phyloP scores from a whole-genome alignment of 2,797 vertebrate species.

The Gouania willdenowi region DNA sequence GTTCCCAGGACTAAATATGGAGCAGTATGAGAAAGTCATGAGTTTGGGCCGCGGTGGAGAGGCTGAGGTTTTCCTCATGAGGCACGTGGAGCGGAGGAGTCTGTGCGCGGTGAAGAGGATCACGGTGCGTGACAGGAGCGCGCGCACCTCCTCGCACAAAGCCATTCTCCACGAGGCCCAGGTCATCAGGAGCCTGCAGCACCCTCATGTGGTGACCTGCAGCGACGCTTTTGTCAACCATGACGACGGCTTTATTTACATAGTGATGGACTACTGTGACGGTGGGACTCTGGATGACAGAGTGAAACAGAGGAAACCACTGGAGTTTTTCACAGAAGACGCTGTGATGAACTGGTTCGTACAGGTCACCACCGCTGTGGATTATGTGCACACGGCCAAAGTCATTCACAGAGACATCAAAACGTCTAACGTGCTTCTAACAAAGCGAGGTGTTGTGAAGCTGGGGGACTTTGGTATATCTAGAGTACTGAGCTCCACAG shows the following conservation, averaged over 20 bases:
- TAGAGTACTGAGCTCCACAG: slow-evolving; percentile 71
- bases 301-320: slow-evolving; percentile 60
- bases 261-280: slow-evolving; percentile 81
- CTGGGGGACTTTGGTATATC: slow-evolving; percentile 83
- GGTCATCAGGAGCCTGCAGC: slow-evolving; percentile 69
- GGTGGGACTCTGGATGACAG: slow-evolving; percentile 77
- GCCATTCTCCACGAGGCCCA: slow-evolving; percentile 75
- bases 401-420: slow-evolving; percentile 83
- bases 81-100: slow-evolving; percentile 55
- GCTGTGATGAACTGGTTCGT: slow-evolving; percentile 76
- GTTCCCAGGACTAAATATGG: slow-evolving; percentile 49
- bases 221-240: slow-evolving; percentile 64
- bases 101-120: slow-evolving; percentile 78
- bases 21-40: slow-evolving; percentile 70
- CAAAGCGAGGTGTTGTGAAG: slow-evolving; percentile 71
- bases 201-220: slow-evolving; percentile 77
- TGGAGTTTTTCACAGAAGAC: slow-evolving; percentile 59
- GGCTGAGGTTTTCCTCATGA: slow-evolving; percentile 78
- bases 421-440: slow-evolving; percentile 79
- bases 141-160: slow-evolving; percentile 46
- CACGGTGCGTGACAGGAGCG: slow-evolving; percentile 45
- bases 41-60: slow-evolving; percentile 72
- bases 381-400: slow-evolving; percentile 71
- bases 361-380: slow-evolving; percentile 72
- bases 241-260: slow-evolving; percentile 64